Percentiles rank a stretch among this genome's conserved stretches.
Evolutionary conservation across 2,113 vertebrate species (phyloP).

Genomic region (Anguilla rostrata): DNA sequence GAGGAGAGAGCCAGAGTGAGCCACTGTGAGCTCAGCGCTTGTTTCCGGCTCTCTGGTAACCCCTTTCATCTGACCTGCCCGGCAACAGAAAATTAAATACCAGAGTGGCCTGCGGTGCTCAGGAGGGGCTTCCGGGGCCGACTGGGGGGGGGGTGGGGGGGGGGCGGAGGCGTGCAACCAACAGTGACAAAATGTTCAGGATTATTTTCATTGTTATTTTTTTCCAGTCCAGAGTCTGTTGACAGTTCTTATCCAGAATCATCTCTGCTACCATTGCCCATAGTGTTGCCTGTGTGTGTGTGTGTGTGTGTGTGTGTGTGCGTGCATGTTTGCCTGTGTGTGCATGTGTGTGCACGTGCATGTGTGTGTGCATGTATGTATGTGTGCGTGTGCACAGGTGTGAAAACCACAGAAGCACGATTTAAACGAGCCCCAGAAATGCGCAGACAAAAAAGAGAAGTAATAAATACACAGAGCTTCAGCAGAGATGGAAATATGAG

Average conservation of each 20-base stretch:
- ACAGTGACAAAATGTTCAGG: too few species aligned
- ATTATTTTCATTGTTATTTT: too few species aligned
- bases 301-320: too few species aligned
- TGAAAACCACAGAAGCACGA: background rate
- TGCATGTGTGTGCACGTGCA: too few species aligned
- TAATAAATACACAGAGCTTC: background rate
- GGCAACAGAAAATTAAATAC: background rate
- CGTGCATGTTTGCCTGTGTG: too few species aligned
- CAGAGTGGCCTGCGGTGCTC: background rate
- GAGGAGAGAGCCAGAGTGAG: conserved; percentile 13
- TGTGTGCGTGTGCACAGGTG: background rate
- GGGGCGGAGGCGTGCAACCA: background rate
- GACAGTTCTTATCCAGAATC: too few species aligned
- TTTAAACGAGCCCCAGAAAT: background rate
- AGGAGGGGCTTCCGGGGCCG: background rate
- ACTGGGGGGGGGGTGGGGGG: too few species aligned
- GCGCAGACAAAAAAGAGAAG: background rate
- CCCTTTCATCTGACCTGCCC: background rate
- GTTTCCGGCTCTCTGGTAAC: background rate
- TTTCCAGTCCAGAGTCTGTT: too few species aligned
- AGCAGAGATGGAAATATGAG: background rate
- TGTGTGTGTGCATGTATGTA: background rate
- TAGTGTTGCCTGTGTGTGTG: too few species aligned
- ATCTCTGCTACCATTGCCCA: too few species aligned
- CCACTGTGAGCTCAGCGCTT: background rate